Conservation (phyloP, 2,888 invertebrate species). For the Caradrina clavipalpis region DNA sequence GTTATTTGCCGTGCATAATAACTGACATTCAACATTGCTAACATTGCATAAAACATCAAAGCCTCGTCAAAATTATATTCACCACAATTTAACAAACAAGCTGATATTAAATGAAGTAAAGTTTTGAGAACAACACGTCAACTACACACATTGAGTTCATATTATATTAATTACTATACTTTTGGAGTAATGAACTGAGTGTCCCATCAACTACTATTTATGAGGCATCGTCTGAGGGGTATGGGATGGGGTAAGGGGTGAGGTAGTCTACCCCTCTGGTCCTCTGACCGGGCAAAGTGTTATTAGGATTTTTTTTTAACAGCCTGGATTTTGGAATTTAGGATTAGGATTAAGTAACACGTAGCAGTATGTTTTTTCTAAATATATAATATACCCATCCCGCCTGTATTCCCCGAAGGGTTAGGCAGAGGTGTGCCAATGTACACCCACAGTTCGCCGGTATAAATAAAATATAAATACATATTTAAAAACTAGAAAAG, state of each 20-base stretch:
- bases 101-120: conserved; percentile 38
- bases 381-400: too few species aligned
- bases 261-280: too few species aligned
- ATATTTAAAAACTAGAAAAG: too few species aligned
- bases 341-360: too few species aligned
- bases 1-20: too few species aligned
- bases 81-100: conserved; percentile 32
- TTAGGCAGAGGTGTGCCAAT: too few species aligned
- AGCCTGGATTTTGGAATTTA: background rate
- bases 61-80: conserved; percentile 9
- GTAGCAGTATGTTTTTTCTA: too few species aligned
- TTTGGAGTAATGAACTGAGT: conserved; percentile 22
- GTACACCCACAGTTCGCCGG: too few species aligned
- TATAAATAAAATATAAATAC: too few species aligned
- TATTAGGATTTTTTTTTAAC: background rate
- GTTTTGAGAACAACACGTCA: conserved; percentile 25
- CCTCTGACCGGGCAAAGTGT: background rate
- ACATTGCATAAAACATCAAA: conserved; percentile 12
- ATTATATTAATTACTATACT: conserved; percentile 34
- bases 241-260: background rate
- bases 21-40: background rate
- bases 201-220: background rate
- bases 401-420: too few species aligned
- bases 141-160: conserved; percentile 25
- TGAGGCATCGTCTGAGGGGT: background rate